phyloP scores from a whole-genome alignment of 2,888 invertebrate species.

The Drosophila ezoana region DNA sequence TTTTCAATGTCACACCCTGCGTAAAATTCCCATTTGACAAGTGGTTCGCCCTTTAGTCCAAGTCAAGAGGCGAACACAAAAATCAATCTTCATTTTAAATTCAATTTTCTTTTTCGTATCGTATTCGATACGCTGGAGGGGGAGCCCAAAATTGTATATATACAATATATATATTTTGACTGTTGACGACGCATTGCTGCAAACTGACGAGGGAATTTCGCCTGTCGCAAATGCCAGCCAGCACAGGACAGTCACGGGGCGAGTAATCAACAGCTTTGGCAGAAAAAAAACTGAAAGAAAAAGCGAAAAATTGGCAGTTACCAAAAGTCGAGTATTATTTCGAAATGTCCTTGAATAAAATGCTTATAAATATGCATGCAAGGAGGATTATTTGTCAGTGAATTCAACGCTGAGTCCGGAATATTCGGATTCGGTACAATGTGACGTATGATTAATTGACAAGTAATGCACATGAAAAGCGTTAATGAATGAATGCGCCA shows the following conservation, averaged over 20 bases:
- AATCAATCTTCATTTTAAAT: constrained; percentile 81
- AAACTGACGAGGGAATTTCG: constrained; percentile 7
- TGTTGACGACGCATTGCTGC: constrained; percentile 7
- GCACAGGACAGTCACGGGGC: background rate
- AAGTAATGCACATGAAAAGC: constrained; percentile 25
- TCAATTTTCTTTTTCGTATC: constrained; percentile 64
- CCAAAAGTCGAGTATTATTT: background rate
- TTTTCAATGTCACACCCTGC: constrained; percentile 47
- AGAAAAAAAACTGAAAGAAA: background rate
- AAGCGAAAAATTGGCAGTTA: background rate
- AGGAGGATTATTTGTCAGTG: background rate
- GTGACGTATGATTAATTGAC: constrained; percentile 45
- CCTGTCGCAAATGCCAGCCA: background rate
- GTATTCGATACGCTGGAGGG: constrained; percentile 37
- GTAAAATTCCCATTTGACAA: constrained; percentile 27
- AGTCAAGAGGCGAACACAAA: constrained; percentile 51
- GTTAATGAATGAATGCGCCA: constrained; percentile 23
- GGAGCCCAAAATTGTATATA: constrained; percentile 19
- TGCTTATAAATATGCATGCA: background rate
- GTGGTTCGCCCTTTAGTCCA: constrained; percentile 24
- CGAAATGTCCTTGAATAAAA: constrained; percentile 4
- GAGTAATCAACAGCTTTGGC: constrained; percentile 14
- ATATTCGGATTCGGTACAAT: constrained; percentile 9
- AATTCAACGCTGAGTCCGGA: background rate
- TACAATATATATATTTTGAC: constrained; percentile 1